Percentiles rank a stretch among this genome's conserved stretches.
Conservation (phyloP, 2,113 vertebrate species). For the Semnornis frantzii region DNA sequence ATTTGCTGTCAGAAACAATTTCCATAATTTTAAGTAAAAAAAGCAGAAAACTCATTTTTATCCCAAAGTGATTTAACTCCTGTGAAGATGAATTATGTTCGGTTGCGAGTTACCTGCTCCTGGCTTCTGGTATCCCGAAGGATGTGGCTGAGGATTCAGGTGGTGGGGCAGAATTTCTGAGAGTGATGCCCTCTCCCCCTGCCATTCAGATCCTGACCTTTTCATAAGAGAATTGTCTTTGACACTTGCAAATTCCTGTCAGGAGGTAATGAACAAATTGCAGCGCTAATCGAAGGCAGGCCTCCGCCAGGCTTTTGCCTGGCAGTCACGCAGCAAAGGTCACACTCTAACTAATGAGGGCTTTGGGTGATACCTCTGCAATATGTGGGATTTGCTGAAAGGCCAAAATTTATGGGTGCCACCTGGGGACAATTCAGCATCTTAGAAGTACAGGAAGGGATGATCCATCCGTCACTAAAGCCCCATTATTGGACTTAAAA, state of each 20-base stretch:
- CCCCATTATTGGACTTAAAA: conserved; percentile 64
- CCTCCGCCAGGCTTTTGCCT: conserved; percentile 66
- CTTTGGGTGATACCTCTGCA: conserved; percentile 72
- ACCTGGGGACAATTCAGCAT: conserved; percentile 73
- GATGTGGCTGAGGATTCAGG: background rate
- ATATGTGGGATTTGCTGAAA: conserved; percentile 72
- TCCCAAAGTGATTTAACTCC: conserved; percentile 78
- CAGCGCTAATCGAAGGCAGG: conserved; percentile 75
- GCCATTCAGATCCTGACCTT: conserved; percentile 70
- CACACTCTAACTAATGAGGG: conserved; percentile 76
- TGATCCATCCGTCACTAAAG: conserved; percentile 59
- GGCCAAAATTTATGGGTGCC: conserved; percentile 74
- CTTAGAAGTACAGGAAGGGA: conserved; percentile 62
- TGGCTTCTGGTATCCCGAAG: background rate
- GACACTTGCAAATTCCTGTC: conserved; percentile 77
- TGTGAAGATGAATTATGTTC: conserved; percentile 72
- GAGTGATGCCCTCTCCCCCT: conserved; percentile 49
- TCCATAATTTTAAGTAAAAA: conserved; percentile 82
- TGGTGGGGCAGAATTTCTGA: conserved; percentile 58
- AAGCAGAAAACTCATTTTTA: conserved; percentile 74
- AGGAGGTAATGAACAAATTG: conserved; percentile 80
- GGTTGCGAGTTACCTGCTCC: conserved; percentile 58
- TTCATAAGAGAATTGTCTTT: conserved; percentile 75
- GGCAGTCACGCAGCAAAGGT: conserved; percentile 77
- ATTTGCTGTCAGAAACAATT: conserved; percentile 84